Evolutionary conservation across 2,888 invertebrate species (phyloP), one percentile per base, ranked within the genome.

Genomic region (Anagyrus pseudococci): DNA sequence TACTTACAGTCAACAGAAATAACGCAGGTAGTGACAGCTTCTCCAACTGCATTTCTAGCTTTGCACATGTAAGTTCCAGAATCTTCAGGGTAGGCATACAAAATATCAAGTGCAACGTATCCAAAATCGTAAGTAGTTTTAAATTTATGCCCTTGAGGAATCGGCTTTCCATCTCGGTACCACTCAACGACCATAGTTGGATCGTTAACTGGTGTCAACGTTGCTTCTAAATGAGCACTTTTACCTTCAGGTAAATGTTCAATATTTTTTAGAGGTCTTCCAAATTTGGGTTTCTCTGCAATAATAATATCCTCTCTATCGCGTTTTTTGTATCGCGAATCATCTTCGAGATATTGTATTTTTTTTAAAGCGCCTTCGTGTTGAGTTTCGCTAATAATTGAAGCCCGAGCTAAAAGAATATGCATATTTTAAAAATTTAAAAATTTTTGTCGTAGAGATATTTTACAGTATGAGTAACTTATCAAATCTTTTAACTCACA

Each of bases 151-250:
- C 97, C 94, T 77, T 92, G 91, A 75, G 92, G 92, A 73, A 99
- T 89, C 2, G 97, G 96, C 74, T 90, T 87, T 56, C 96, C 98
- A 82, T 99, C 95, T 81, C 94, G 92, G 83, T 89, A 97, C 99
- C 98, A 99, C 83, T 98, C 98, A 10, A 99, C 96, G 70, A 91
- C 90, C 98, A 99, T 98, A 8, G 96, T 96, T 4, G 98, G 96
- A 81, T 99, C 99, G 75, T 98, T 97, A 40, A 98, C 94, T 0
- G 99, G 99, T 0, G 96, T 94, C 33, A 99, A 84, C 4, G 96
- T 96, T 0, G 96, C 96, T 83, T 97, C 97, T 72, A 98, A 84
- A 81, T 97, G 97, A 61, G 94, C 92, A 57, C 91, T 91, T 65
- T 87, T 86, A 22, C 96, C 96, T 83, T 98, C 97, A 13, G 90